Conservation (phyloP, 2,113 vertebrate genomes). For the Pterophyllum scalare region DNA sequence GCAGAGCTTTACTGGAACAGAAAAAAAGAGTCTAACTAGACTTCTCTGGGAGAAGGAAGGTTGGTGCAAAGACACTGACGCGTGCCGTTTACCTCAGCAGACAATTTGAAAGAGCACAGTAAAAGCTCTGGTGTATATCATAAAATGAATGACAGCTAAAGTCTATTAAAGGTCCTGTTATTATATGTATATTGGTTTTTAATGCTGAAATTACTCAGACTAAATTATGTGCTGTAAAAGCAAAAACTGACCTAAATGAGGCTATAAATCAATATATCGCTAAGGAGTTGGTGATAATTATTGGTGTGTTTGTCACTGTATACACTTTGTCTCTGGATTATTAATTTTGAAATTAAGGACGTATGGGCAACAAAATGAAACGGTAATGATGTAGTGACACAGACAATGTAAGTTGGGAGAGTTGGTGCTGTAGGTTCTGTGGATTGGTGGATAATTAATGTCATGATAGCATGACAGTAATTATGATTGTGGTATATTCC, state of each 20-base stretch:
- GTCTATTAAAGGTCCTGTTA: background rate
- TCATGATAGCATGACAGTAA: background rate
- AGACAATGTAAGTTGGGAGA: background rate
- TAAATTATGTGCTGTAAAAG: background rate
- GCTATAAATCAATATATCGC: background rate
- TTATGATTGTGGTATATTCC: background rate
- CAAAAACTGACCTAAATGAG: background rate
- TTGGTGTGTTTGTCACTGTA: background rate
- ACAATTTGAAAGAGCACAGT: background rate
- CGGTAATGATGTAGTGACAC: background rate
- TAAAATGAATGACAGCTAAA: background rate
- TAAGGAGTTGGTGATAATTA: background rate
- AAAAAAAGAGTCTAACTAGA: background rate
- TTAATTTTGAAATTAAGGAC: background rate
- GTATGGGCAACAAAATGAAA: background rate
- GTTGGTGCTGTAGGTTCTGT: background rate
- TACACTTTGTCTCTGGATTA: background rate
- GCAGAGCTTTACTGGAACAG: conserved; percentile 10
- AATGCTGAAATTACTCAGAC: background rate
- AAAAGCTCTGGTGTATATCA: background rate
- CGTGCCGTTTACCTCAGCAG: background rate
- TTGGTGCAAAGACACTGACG: conserved; percentile 3
- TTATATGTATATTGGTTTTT: background rate
- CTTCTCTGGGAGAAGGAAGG: conserved; percentile 11
- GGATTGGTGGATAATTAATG: background rate